Evolutionary conservation across 2,888 invertebrate genomes (phyloP).

Genomic region (Peribatodes rhomboidaria): DNA sequence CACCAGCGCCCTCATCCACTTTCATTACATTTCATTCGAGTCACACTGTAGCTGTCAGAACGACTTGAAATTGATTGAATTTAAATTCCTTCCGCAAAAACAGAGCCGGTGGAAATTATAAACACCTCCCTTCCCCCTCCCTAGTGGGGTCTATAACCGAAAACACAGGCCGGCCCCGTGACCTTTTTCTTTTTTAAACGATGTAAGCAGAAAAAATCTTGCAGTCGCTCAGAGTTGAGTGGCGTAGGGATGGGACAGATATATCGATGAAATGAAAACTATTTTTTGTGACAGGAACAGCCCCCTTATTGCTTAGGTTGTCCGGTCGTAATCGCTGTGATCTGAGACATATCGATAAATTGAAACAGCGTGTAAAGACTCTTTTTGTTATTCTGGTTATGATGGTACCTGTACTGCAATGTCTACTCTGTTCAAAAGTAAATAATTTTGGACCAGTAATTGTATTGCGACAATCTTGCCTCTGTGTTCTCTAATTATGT

Average conservation of each 20-base stretch:
- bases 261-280: constrained; percentile 50
- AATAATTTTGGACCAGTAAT: too few relatives aligned
- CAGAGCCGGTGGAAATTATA: constrained; percentile 23
- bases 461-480: too few relatives aligned
- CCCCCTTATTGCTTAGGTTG: background rate
- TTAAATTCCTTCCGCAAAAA: constrained; percentile 25
- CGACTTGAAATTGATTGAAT: constrained; percentile 21
- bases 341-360: too few relatives aligned
- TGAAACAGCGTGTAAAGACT: too few relatives aligned
- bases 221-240: constrained; percentile 60
- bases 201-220: constrained; percentile 70
- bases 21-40: background rate
- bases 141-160: constrained; percentile 28
- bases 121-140: constrained; percentile 14
- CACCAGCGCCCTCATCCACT: background rate
- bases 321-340: background rate
- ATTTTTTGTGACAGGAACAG: too few relatives aligned
- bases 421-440: too few relatives aligned
- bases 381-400: too few relatives aligned
- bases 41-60: constrained; percentile 17
- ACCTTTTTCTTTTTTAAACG: constrained; percentile 73
- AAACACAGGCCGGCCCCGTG: constrained; percentile 65
- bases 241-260: constrained; percentile 47
- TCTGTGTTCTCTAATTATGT: too few relatives aligned
- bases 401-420: too few relatives aligned